phyloP scores from a whole-genome alignment of 2,113 vertebrate species.

The Ursus arctos region DNA sequence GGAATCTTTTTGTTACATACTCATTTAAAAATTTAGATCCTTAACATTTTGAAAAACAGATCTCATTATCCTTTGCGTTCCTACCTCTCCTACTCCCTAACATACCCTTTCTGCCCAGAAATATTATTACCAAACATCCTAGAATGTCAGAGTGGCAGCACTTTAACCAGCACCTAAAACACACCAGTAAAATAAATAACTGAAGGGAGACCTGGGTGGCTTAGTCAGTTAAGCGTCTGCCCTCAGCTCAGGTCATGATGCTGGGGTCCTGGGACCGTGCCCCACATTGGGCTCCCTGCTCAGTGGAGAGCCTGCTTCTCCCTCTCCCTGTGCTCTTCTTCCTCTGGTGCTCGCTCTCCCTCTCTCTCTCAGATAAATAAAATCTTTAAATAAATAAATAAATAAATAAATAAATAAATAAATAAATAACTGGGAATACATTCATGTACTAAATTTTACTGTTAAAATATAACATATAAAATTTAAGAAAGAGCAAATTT shows the following conservation, averaged over 20 bases:
- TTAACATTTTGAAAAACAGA: neutral
- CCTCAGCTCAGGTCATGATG: neutral
- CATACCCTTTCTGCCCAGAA: neutral
- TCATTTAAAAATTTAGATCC: slow-evolving; percentile 47
- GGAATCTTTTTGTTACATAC: neutral
- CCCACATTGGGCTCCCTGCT: no score
- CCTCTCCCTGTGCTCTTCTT: no score
- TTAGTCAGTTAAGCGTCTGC: neutral
- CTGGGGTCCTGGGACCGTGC: neutral
- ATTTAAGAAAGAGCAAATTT: neutral
- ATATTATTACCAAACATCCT: neutral
- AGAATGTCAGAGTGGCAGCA: neutral
- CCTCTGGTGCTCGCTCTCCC: no score
- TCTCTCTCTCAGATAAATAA: no score
- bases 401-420: neutral
- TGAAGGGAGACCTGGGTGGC: neutral
- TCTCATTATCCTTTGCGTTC: neutral
- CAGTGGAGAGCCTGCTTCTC: no score
- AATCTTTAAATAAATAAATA: neutral
- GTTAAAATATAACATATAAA: slow-evolving; percentile 41
- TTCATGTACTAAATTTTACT: slow-evolving; percentile 25
- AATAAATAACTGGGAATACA: neutral
- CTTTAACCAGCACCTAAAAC: slow-evolving; percentile 17
- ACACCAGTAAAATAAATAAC: neutral
- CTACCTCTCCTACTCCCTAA: neutral